A percentile compares a stretch with the other conserved stretches of the same genome.
Conservation (phyloP, 2,113 vertebrate species). For the Epinephelus moara region DNA sequence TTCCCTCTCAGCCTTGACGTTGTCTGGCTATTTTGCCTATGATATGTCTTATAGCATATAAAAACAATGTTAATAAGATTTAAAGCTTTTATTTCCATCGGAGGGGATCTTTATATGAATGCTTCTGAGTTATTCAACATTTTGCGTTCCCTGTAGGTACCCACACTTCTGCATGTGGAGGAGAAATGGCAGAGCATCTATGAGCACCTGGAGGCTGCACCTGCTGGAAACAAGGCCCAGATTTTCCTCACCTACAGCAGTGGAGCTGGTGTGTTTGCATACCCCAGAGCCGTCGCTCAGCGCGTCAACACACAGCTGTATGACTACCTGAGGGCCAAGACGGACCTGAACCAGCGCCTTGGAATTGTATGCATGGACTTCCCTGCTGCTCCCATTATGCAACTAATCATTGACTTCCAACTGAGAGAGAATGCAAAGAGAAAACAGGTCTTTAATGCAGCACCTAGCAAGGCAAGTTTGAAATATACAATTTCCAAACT, state of each 20-base stretch:
- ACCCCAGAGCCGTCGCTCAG: slow-evolving; percentile 82
- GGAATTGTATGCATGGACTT: slow-evolving; percentile 90
- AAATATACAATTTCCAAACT: slow-evolving; percentile 16
- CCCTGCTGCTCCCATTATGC: slow-evolving; percentile 81
- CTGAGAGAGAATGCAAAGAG: slow-evolving; percentile 38
- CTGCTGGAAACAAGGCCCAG: slow-evolving; percentile 65
- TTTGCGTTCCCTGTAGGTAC: slow-evolving; percentile 74
- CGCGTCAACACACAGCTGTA: slow-evolving; percentile 82
- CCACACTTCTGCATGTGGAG: slow-evolving; percentile 75
- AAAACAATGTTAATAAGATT: no score
- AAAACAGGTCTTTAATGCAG: background rate
- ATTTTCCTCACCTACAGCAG: slow-evolving; percentile 89
- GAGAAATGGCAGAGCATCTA: slow-evolving; percentile 84
- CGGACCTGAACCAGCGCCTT: slow-evolving; percentile 70
- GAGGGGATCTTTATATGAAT: no score
- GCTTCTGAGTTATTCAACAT: background rate
- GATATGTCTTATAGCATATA: no score
- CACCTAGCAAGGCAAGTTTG: background rate
- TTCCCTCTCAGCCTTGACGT: no score
- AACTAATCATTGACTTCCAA: slow-evolving; percentile 86
- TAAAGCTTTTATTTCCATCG: no score
- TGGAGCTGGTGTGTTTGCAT: slow-evolving; percentile 85
- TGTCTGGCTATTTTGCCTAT: no score
- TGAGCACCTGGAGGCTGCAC: slow-evolving; percentile 82
- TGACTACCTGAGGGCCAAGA: slow-evolving; percentile 75